A percentile compares a stretch with the other conserved stretches of the same genome.
These are phyloP conservation scores for Drosophila pectinifera DNA, from an alignment of 1,140 invertebrate species.

Conservation along the genomic window DNA sequence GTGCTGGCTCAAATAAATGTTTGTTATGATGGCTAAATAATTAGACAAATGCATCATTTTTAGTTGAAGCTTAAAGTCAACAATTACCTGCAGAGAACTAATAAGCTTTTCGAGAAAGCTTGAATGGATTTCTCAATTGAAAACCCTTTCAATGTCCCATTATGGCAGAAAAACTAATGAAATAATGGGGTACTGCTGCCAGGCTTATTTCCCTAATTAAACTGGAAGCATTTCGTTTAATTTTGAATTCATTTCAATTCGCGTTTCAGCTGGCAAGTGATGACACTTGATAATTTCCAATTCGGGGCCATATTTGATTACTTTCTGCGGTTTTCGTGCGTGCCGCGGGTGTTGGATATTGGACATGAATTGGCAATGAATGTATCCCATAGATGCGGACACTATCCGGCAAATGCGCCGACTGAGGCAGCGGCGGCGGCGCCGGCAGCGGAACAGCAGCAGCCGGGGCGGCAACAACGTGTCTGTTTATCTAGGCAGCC, in stretches of 20 bases:
- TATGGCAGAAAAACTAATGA: too few relatives aligned
- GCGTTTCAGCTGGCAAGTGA: conserved; percentile 7
- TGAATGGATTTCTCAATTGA: too few relatives aligned
- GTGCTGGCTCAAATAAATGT: conserved; percentile 7
- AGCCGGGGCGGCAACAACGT: background rate
- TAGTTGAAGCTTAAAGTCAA: background rate
- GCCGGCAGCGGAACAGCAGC: background rate
- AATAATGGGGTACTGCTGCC: background rate
- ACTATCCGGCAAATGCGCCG: background rate
- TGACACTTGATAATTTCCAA: conserved; percentile 55
- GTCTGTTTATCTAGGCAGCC: conserved; percentile 74
- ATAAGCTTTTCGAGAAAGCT: too few relatives aligned
- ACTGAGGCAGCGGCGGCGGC: background rate
- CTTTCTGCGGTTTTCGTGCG: conserved; percentile 30
- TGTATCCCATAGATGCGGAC: conserved; percentile 12
- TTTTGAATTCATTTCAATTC: conserved; percentile 6
- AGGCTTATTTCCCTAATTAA: background rate
- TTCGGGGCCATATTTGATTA: conserved; percentile 38
- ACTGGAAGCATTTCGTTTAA: background rate
- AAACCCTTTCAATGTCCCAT: too few relatives aligned
- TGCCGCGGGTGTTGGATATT: conserved; percentile 42
- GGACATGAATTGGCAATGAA: conserved; percentile 46
- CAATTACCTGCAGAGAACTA: background rate
- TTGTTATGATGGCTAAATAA: conserved; percentile 6
- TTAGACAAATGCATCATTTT: conserved; percentile 2